Base-by-base conservation (phyloP, 2,888 invertebrate species). In the Xestia c-nigrum region DNA sequence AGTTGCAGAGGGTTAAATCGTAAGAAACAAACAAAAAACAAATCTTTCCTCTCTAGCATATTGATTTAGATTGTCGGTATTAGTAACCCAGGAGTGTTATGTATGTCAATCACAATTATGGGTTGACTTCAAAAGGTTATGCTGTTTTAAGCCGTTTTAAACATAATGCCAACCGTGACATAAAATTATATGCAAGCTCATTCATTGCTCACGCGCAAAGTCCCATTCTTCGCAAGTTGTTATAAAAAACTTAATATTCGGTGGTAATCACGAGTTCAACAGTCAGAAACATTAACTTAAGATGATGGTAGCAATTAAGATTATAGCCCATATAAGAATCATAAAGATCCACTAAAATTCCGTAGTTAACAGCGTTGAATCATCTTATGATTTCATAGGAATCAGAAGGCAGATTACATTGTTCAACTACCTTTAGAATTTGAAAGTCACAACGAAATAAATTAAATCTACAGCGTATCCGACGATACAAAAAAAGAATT, bases 271-370 rank as follows among this genome's bases (percentile, higher is more conserved):
- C 72, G 7, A 76, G 83, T 83, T 85, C 72, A 78, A 76, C 47
- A 84, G 71, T 69, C 71, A 72, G 74, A 75, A 71, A 73, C 80
- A 78, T 80, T 74, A 78, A 74, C 52, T 68, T 73, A 6, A 70
- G 57, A 85, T 76, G 38, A 76, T 74, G 61, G 66, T 65, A 76
- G 61, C 85, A 70, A 82, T 84, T 78, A 80, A 85, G 72, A 82
- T 84, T 76, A 82, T 72, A 76, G 38, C 74, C 71, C 85, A 75
- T 76, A 78, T 85, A 84, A 78, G 61, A 82, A 77, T 67, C 76
- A 72, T 86, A 77, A 85, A 73, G 76, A 80, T 74, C 55, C 67
- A 84, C 74, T 86, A 80, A 77, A 80, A 72, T 78, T 59, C 47
- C 47, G 38, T 67, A 78, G 79, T 69, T 76, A 83, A 79, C 72